phyloP scores from a whole-genome alignment of 2,888 invertebrate species.

The Octonoba sinensis region DNA sequence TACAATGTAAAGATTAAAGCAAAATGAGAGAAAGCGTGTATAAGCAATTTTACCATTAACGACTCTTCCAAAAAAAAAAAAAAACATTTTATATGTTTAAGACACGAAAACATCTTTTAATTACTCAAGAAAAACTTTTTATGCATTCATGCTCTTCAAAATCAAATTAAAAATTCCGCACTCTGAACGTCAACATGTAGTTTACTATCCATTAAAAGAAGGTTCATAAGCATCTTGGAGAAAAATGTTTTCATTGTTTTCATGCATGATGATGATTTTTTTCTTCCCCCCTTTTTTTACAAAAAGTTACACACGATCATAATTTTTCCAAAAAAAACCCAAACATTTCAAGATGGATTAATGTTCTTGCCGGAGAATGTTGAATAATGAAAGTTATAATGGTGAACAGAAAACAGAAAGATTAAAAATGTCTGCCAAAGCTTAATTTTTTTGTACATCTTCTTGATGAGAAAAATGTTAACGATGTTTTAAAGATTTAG shows the following conservation, averaged over 20 bases:
- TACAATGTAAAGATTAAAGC: too few relatives aligned
- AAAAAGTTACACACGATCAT: conserved; percentile 27
- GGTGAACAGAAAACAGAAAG: conserved; percentile 10
- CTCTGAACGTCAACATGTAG: conserved; percentile 15
- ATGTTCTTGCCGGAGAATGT: conserved; percentile 53
- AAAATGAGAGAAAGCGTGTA: too few relatives aligned
- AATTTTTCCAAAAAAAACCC: conserved; percentile 41
- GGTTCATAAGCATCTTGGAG: conserved; percentile 9
- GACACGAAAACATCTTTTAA: conserved; percentile 20
- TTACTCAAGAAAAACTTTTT: conserved; percentile 22
- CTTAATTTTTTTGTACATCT: conserved; percentile 12
- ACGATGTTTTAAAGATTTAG: conserved; percentile 31
- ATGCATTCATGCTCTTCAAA: conserved; percentile 18
- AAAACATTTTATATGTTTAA: conserved; percentile 16
- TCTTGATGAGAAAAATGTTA: conserved; percentile 17
- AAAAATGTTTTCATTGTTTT: conserved; percentile 18
- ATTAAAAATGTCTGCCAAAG: conserved; percentile 24
- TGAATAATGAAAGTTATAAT: conserved; percentile 60
- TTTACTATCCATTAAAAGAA: neutral
- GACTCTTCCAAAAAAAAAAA: neutral
- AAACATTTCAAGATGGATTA: conserved; percentile 53
- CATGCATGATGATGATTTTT: conserved; percentile 29
- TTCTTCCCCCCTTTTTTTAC: neutral
- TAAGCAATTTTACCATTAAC: neutral
- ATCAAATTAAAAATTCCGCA: conserved; percentile 53